phyloP scores from a whole-genome alignment of 64 coral and sea anemone genomes.

The Montipora capricornis region DNA sequence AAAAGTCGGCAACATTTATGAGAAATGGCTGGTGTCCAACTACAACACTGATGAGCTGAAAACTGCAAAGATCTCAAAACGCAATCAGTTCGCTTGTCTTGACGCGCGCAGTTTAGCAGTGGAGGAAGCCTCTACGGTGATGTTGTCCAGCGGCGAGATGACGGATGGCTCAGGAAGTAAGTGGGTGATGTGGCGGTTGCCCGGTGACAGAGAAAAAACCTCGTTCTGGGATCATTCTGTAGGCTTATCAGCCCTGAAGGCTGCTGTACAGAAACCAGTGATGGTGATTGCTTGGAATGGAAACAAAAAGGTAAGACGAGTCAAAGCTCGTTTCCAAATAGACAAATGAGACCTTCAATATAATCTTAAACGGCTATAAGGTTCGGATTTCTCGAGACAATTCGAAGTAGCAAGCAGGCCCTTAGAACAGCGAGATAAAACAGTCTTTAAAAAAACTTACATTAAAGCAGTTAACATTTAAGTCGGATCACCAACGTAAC shows the following conservation, averaged over 20 bases:
- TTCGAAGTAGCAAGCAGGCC: too few relatives aligned
- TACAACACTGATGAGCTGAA: conserved; percentile 45
- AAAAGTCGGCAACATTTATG: conserved; percentile 69
- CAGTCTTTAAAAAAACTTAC: too few relatives aligned
- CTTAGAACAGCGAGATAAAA: too few relatives aligned
- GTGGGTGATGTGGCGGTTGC: conserved; percentile 77
- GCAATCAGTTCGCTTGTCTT: conserved; percentile 40
- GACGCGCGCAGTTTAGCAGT: conserved; percentile 77
- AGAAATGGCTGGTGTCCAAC: conserved; percentile 77
- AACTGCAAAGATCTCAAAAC: conserved; percentile 44
- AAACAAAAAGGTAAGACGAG: conserved; percentile 30
- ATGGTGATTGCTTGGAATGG: conserved; percentile 71
- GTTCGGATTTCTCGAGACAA: too few relatives aligned
- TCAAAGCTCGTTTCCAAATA: neutral
- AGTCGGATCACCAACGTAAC: too few relatives aligned
- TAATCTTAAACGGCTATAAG: too few relatives aligned
- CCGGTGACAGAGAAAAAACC: conserved; percentile 55
- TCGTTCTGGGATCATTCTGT: conserved; percentile 72
- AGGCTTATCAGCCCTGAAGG: conserved; percentile 21
- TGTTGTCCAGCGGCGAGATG: conserved; percentile 78
- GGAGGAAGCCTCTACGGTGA: conserved; percentile 51
- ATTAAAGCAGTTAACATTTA: too few relatives aligned
- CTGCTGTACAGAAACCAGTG: conserved; percentile 3
- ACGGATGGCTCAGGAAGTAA: conserved; percentile 59
- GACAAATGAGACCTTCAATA: too few relatives aligned